phyloP scores from a whole-genome alignment of 2,113 vertebrate genomes.

The Phocoena phocoena region DNA sequence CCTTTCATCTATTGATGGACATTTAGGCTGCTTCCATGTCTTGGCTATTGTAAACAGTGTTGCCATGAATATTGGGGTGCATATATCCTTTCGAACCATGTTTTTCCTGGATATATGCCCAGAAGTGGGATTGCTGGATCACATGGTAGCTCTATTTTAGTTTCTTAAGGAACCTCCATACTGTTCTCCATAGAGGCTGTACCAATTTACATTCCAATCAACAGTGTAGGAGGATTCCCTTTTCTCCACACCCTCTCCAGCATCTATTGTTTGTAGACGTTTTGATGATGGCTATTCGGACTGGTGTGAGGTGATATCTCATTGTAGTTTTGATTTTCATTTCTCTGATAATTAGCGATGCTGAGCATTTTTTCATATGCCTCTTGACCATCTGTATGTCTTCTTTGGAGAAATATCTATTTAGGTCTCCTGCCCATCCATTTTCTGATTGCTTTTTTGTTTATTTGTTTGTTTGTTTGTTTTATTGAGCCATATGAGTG shows the following conservation, averaged over 20 bases:
- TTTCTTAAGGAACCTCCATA: background rate
- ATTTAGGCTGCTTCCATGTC: background rate
- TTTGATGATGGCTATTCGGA: background rate
- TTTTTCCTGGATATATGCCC: background rate
- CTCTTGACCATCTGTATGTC: too few relatives aligned
- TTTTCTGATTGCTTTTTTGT: background rate
- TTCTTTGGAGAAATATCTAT: background rate
- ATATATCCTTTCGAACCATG: background rate
- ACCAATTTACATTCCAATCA: background rate
- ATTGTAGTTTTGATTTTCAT: background rate
- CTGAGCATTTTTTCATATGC: background rate
- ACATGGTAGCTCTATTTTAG: background rate
- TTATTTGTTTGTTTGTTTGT: too few relatives aligned
- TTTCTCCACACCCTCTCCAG: accelerated
- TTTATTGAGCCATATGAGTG: background rate
- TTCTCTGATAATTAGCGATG: background rate
- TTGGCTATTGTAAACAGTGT: background rate
- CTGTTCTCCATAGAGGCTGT: background rate
- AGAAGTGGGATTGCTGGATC: background rate
- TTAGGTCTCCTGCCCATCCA: background rate
- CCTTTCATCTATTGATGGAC: background rate
- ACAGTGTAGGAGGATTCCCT: background rate
- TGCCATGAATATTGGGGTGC: background rate
- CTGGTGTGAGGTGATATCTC: background rate
- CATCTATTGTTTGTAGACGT: background rate